These are phyloP conservation scores for Heliconius erato DNA, from an alignment of 2,888 invertebrate genomes.

Conservation along the genomic window DNA sequence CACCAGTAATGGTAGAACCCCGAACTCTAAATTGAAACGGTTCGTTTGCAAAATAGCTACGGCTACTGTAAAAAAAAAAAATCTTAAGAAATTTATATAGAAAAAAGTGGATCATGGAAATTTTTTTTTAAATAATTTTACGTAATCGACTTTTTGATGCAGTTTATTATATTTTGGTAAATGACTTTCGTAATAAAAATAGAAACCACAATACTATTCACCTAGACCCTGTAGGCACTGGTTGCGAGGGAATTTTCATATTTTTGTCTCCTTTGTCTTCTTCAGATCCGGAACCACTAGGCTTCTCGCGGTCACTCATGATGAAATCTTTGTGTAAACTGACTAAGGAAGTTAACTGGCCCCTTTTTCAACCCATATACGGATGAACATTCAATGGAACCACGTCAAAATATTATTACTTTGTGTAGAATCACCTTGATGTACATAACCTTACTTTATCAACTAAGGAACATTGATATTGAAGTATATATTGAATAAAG, in stretches of 20 bases:
- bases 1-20: slow-evolving; percentile 86
- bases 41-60: slow-evolving; percentile 75
- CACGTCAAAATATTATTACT: slow-evolving; percentile 71
- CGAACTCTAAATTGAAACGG: slow-evolving; percentile 85
- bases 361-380: slow-evolving; percentile 72
- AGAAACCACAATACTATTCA: slow-evolving; percentile 46
- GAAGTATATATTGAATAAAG: neutral
- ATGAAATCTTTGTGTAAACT: slow-evolving; percentile 61
- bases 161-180: neutral
- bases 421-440: slow-evolving; percentile 63
- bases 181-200: neutral
- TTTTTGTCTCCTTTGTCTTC: slow-evolving; percentile 63
- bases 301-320: slow-evolving; percentile 77
- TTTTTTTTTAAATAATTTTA: neutral
- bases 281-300: slow-evolving; percentile 68
- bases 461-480: slow-evolving; percentile 54
- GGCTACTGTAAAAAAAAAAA: slow-evolving; percentile 52
- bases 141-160: neutral
- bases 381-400: slow-evolving; percentile 66
- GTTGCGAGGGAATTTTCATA: slow-evolving; percentile 66
- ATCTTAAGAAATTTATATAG: neutral
- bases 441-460: slow-evolving; percentile 75
- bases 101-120: neutral
- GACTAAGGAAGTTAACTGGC: slow-evolving; percentile 57
- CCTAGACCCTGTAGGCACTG: slow-evolving; percentile 75